Base-by-base conservation (phyloP, 2,797 vertebrate species). In the Cynodonichthys magdalenae region DNA sequence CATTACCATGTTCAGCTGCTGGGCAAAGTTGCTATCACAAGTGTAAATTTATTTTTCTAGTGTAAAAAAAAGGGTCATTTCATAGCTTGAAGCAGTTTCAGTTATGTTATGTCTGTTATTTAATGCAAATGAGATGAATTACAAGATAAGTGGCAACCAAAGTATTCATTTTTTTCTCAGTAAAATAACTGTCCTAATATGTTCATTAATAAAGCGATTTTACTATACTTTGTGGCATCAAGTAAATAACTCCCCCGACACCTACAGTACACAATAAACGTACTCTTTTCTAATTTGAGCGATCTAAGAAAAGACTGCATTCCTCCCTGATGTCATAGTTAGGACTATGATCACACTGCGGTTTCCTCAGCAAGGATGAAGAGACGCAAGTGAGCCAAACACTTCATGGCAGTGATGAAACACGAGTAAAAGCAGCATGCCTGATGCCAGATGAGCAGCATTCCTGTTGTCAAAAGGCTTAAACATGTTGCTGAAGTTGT, bases 21-120 rank as follows among this genome's bases (percentile, higher is more conserved):
- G 59, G 80, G 80, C 83, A 85, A 89, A 82, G 85, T 89, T 83
- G 83, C 65, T 62, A 63, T 62, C 55, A 54, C 61, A 24, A 52
- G 46, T 45, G 51, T 20, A 28, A 57, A 18, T 12, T 47, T 47
- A 9, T 81, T 54, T n/a, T 54, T 71, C 55, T 75, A 3, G 36
- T 67, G 77, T 60, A 42, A 27, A 27, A 46, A 63, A 75, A 61
- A 15, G 59, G 41, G 42, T 45, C 55, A 34, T 48, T 51, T 72
- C 70, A 34, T 58, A 65, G 41, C 70, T 41, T 3, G 29, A 11
- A 47, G 20, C n/a, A 44, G 45, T 59, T 61, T 56, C 20, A 17
- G 15, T 20, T 47, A 29, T 14, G 34, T 15, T 53, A 27, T 14
- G 27, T 68, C 55, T 53, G 27, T 36, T 57, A 9, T 62, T 5